A percentile compares a stretch with the other conserved stretches of the same genome.
Evolutionary conservation across 2,797 vertebrate species (phyloP).

Genomic region (Acrocephalus scirpaceus): DNA sequence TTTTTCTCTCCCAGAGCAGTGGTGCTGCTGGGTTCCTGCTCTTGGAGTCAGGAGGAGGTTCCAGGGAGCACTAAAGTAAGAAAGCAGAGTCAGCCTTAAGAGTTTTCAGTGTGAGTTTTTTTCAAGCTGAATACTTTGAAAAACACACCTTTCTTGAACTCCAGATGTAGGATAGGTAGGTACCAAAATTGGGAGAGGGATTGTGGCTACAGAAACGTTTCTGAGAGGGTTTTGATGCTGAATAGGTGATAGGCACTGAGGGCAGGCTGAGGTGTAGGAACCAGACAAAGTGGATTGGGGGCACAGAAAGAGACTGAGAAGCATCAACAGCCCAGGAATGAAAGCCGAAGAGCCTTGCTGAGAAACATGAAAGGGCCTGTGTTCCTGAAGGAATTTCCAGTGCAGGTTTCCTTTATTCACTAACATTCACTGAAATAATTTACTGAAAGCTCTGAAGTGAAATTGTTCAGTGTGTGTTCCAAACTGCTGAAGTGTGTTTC

Average conservation of each 20-base stretch:
- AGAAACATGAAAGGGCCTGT: slow-evolving; percentile 54
- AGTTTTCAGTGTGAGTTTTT: not conserved
- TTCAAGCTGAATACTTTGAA: slow-evolving; percentile 12
- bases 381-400: slow-evolving; percentile 63
- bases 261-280: slow-evolving; percentile 9
- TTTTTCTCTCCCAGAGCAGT: not conserved
- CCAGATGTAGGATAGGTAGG: not conserved
- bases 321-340: slow-evolving; percentile 33
- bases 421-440: slow-evolving; percentile 57
- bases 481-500: slow-evolving; percentile 49
- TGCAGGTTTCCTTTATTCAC: slow-evolving; percentile 53
- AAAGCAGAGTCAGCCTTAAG: not conserved
- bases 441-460: slow-evolving; percentile 49
- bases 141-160: slow-evolving; percentile 26
- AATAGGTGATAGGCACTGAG: not conserved
- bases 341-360: slow-evolving; percentile 30
- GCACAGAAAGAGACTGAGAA: slow-evolving; percentile 19
- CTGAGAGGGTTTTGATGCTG: slow-evolving; percentile 36
- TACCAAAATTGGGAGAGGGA: not conserved
- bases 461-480: slow-evolving; percentile 57
- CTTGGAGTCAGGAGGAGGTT: not conserved
- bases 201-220: not conserved
- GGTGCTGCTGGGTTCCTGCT: not conserved
- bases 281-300: slow-evolving; percentile 1
- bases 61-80: not conserved